These are phyloP conservation scores for Pharmacophagus antenor DNA, from an alignment of 2,888 invertebrate species.

Conservation along the genomic window DNA sequence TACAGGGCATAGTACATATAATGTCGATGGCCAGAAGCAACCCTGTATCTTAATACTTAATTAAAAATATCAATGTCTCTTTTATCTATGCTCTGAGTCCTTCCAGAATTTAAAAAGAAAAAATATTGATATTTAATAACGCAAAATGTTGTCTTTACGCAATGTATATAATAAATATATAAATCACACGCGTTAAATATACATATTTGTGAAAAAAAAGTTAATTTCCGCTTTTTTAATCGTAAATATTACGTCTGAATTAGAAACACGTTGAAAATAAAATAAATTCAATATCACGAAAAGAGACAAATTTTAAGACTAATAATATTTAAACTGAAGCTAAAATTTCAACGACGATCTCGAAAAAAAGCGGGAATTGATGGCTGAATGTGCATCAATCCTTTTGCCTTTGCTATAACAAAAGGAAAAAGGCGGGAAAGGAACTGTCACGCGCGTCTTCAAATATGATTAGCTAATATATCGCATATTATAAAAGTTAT, in stretches of 20 bases:
- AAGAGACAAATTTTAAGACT: too few relatives aligned
- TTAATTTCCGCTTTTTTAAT: too few relatives aligned
- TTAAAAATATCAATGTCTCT: not conserved
- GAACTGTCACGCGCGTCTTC: not conserved
- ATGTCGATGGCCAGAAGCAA: constrained; percentile 26
- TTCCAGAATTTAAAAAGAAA: too few relatives aligned
- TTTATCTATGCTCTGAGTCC: not conserved
- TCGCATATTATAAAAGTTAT: constrained; percentile 2
- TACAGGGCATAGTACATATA: constrained; percentile 56
- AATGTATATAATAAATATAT: not conserved
- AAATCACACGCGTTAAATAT: too few relatives aligned
- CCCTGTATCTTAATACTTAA: constrained; percentile 2
- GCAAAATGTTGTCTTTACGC: not conserved
- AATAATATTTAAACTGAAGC: too few relatives aligned
- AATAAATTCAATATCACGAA: too few relatives aligned
- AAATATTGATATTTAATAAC: not conserved
- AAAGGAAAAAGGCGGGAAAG: not conserved
- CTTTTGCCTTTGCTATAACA: not conserved
- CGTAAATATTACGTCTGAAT: too few relatives aligned
- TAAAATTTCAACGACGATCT: too few relatives aligned
- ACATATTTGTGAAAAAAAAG: too few relatives aligned
- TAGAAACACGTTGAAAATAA: too few relatives aligned
- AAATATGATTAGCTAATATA: not conserved
- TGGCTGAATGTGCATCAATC: not conserved
- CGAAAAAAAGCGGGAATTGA: not conserved